Percentiles rank a stretch among this genome's conserved stretches.
These are phyloP conservation scores for Pterostichus niger DNA, from an alignment of 2,888 invertebrate genomes.

Conservation along the genomic window DNA sequence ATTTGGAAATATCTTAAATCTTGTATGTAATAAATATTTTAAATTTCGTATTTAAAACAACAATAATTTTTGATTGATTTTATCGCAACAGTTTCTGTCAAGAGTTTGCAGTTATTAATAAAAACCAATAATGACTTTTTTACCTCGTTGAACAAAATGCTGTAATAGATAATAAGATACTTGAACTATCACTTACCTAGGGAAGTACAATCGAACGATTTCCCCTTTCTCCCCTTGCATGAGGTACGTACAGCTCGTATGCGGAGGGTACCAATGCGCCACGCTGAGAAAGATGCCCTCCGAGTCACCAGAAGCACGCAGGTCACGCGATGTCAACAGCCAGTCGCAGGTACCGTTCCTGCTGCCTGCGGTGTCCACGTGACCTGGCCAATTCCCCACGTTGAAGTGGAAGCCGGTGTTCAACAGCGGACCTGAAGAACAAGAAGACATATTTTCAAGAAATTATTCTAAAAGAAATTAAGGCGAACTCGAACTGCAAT, in stretches of 20 bases:
- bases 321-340: slow-evolving; percentile 90
- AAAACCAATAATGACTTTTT: no score
- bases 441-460: not conserved
- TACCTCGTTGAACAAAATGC: no score
- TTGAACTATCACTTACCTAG: slow-evolving; percentile 80
- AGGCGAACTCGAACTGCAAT: no score
- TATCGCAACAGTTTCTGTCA: no score
- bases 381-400: slow-evolving; percentile 96
- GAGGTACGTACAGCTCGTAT: slow-evolving; percentile 94
- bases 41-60: no score
- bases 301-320: slow-evolving; percentile 88
- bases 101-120: no score
- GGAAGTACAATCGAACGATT: slow-evolving; percentile 93
- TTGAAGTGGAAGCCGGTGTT: slow-evolving; percentile 97
- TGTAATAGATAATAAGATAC: not conserved
- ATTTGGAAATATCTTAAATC: no score
- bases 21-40: no score
- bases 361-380: slow-evolving; percentile 93
- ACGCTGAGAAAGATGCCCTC: slow-evolving; percentile 95
- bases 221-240: slow-evolving; percentile 93
- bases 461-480: no score
- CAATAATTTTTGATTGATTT: no score
- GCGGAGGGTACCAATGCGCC: slow-evolving; percentile 96
- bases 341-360: slow-evolving; percentile 93
- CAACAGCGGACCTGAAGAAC: slow-evolving; percentile 84